These are phyloP conservation scores for Neodiprion lecontei DNA, from an alignment of 1,140 invertebrate genomes.

Conservation along the genomic window DNA sequence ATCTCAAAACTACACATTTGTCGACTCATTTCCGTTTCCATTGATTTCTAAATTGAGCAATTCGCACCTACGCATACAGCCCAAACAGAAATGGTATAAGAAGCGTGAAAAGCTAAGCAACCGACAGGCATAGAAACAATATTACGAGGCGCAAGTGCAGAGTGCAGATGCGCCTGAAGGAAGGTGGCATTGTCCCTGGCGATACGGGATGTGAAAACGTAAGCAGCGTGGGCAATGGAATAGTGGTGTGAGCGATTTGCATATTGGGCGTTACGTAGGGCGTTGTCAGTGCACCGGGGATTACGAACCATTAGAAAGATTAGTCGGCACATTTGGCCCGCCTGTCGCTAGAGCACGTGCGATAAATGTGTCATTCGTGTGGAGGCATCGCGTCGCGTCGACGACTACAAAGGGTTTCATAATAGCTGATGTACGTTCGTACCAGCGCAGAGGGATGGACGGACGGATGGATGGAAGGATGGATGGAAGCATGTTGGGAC, in stretches of 20 bases:
- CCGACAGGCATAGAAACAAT: not conserved
- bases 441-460: no score
- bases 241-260: not conserved
- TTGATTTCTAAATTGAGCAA: not conserved
- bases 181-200: not conserved
- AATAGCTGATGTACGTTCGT: not conserved
- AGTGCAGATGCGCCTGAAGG: not conserved
- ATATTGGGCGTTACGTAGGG: conserved; percentile 6
- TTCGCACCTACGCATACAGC: not conserved
- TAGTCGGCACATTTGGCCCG: conserved; percentile 2
- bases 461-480: not conserved
- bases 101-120: not conserved
- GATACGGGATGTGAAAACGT: not conserved
- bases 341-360: not conserved
- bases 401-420: not conserved
- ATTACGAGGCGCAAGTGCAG: not conserved
- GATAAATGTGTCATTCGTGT: not conserved
- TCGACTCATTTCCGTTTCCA: not conserved
- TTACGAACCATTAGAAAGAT: conserved; percentile 7
- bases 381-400: not conserved
- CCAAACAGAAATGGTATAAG: not conserved
- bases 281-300: not conserved
- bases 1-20: no score
- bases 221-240: not conserved
- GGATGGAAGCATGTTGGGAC: conserved; percentile 2